Evolutionary conservation across 2,113 vertebrate genomes (phyloP), one percentile per base, ranked within the genome.

Genomic region (Panthera leo): DNA sequence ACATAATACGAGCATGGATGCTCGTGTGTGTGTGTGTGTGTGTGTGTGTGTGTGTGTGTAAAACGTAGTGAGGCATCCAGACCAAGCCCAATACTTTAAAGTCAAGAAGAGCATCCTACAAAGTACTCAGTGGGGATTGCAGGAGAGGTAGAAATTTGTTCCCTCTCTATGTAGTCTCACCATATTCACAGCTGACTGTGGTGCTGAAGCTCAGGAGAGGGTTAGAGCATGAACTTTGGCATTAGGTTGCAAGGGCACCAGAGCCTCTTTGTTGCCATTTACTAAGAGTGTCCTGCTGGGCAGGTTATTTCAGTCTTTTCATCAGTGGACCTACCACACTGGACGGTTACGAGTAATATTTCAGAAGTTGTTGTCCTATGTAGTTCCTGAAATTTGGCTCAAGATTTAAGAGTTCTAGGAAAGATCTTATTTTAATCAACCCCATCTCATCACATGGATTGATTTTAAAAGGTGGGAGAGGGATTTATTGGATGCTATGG

Each of bases 391-490:
- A 53, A 85, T 96, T 91, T 84, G n/a, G 8, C 63, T 18, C 48
- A 76, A 90, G 53, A 75, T 92, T 87, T 92, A 65, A 90, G 19
- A 89, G 31, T 91, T 85, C 21, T 63, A 48, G 39, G 15, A 80
- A 87, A 90, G 15, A 63, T 83, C 29, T 89, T 75, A 91, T 80
- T 95, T 96, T 55, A 87, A 63, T 39, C 27, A 85, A 76, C 18
- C 29, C 36, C 79, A 34, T 65, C 5, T 94, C 12, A 53, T 45
- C 85, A 91, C 3, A 70, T 71, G 65, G 2, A 48, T 88, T 88
- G 48, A 84, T 67, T 93, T 21, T 53, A 76, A 58, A 58, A 95
- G 11, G 1, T 48, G 8, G 1, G 8, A 78, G 3, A 11, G 51
- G 11, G 4, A 25, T 61, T 87, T 86, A 82, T 65, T 79, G 8